phyloP scores from a whole-genome alignment of 1,140 invertebrate species.

The Sitobion miscanthi region DNA sequence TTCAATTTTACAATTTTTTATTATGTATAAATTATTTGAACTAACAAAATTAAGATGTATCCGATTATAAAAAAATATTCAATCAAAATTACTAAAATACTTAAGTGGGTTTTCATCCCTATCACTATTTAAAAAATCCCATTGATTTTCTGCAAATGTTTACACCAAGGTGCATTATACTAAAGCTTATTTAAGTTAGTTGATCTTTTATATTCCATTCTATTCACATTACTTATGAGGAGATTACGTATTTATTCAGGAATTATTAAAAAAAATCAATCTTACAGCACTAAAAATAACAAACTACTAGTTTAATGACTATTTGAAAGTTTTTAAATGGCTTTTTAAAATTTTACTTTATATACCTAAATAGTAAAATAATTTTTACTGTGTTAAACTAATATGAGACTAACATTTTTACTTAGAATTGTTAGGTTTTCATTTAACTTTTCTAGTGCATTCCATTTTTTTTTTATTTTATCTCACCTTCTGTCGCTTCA shows the following conservation, averaged over 20 bases:
- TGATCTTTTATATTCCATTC: not conserved
- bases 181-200: not conserved
- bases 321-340: not conserved
- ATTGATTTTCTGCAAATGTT: not conserved
- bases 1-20: too few relatives aligned
- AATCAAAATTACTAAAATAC: not conserved
- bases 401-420: constrained; percentile 13
- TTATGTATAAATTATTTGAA: not conserved
- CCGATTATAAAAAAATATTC: not conserved
- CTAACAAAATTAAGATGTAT: not conserved
- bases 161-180: not conserved
- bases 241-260: not conserved
- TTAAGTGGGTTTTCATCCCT: not conserved
- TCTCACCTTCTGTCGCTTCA: constrained; percentile 49
- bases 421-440: constrained; percentile 27
- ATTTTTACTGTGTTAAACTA: constrained; percentile 33
- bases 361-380: not conserved
- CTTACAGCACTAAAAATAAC: not conserved
- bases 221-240: not conserved
- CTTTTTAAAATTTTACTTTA: not conserved
- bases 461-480: constrained; percentile 40
- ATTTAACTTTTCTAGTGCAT: constrained; percentile 42
- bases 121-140: not conserved
- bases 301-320: not conserved
- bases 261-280: not conserved